Base-by-base conservation (phyloP, 2,888 invertebrate genomes). In the Hydrotaea cyrtoneurina region DNA sequence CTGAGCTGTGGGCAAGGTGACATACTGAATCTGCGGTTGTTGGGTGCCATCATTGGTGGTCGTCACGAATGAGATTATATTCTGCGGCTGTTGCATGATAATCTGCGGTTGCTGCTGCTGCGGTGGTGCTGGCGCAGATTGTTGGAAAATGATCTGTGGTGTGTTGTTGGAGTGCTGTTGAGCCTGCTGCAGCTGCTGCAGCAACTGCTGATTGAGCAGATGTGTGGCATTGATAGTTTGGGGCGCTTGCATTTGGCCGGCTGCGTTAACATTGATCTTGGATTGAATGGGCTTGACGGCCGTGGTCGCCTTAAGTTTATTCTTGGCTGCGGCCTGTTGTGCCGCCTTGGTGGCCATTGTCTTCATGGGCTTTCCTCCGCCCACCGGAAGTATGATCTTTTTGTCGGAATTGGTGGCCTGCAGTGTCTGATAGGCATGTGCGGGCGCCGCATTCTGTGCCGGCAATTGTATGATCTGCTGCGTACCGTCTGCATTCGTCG, bases 21-120 rank as follows among this genome's bases (percentile, higher is more conserved):
- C 95, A 88, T 96, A 96, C 88, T 96, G 96, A 91, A 96, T 95
- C 88, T 96, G 96, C 91, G 96, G 94, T 78, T 94, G 91, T 80
- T 92, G 91, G 2, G 90, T 87, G 2, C 90, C 89, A n/a, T 91
- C 91, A 2, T 89, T 89, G 62, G 91, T 90, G 2, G 89, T 89
- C 53, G 91, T 90, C 15, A 92, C 89, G 81, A 92, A 92, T 2
- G 94, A 93, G 73, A 94, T 93, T 78, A 94, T 92, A 88, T 93
- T 93, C 64, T 93, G 92, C 21, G 88, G 94, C 92, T 78, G 93
- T 92, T 90, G 93, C 83, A 92, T 87, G 10, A 92, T 83, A 39
- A 92, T 77, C 81, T 87, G 90, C 2, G 88, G 89, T 71, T 84
- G 86, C 71, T 82, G 87, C 69, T 78, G 86, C 13, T 62, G 53